Evolutionary conservation across 2,113 vertebrate genomes (phyloP), one percentile per base, ranked within the genome.

Genomic region (Rhombomys opimus): DNA sequence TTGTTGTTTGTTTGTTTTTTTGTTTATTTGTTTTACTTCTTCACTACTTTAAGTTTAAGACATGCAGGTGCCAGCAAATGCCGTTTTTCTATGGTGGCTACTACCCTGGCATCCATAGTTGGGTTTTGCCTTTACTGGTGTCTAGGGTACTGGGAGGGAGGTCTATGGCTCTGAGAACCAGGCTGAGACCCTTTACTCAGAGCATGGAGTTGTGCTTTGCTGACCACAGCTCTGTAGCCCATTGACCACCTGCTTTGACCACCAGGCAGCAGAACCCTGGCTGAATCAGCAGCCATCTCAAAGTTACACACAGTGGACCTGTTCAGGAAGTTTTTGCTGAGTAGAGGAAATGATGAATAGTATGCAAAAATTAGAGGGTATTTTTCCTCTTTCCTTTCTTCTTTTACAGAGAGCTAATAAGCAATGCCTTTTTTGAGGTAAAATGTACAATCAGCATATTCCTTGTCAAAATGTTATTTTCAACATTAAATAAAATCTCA

Each of bases 391-490:
- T 95, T 77, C 86, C 50, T 88, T 96, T 57, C 35, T 97, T 94
- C 82, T 96, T 18, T 89, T 96, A 96, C 75, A 90, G 68, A 90
- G 73, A 89, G 89, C 77, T 91, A 96, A 65, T 89, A 94, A 96
- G 57, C 87, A 22, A 57, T 91, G 54, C 14, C 41, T 93, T 92
- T 78, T 91, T 95, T 57, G 18, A 96, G 93, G 57, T 87, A 80
- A 95, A 89, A 95, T n/a, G 38, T 87, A 82, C 54, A 87, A 95
- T 96, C 94, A 97, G 84, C 95, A 92, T 80, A 95, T 97, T 95
- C 52, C 93, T 91, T 89, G 97, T 96, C 94, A 93, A 93, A 96
- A 82, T 91, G 89, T 96, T 93, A 93, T 91, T 97, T 96, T 88
- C 30, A 91, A 81, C 61, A 61, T 96, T 82, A 38, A 76, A 89